A percentile compares a stretch with the other conserved stretches of the same genome.
These are phyloP conservation scores for Ophraella communa DNA, from an alignment of 2,888 invertebrate species.

Conservation along the genomic window DNA sequence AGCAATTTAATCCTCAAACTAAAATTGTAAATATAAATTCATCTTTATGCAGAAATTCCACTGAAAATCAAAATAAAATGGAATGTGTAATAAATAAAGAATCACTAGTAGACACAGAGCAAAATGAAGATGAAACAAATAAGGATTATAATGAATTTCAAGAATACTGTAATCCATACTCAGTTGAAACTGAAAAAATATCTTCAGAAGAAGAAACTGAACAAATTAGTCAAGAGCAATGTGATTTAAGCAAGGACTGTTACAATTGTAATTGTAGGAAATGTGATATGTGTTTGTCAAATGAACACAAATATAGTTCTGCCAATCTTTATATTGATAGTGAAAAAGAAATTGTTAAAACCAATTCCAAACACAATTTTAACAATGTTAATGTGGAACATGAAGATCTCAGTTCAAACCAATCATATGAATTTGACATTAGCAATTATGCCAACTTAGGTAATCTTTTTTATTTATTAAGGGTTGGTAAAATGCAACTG, in stretches of 20 bases:
- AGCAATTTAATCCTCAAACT: neutral
- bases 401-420: constrained; percentile 7
- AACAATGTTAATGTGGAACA: neutral
- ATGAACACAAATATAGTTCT: constrained; percentile 22
- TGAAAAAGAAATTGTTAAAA: constrained; percentile 1
- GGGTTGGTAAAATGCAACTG: neutral
- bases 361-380: neutral
- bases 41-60: neutral
- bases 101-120: neutral
- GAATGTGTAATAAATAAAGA: neutral
- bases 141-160: neutral
- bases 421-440: constrained; percentile 31
- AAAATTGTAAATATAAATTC: neutral
- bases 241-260: constrained; percentile 14
- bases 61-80: neutral
- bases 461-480: constrained; percentile 22
- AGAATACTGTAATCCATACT: constrained; percentile 11
- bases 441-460: constrained; percentile 19
- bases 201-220: constrained; percentile 9
- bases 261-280: constrained; percentile 9
- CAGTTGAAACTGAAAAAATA: constrained; percentile 14
- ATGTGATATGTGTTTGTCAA: neutral
- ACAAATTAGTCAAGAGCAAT: neutral
- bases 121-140: neutral
- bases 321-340: constrained; percentile 11